Base-by-base conservation (phyloP, 2,797 vertebrate genomes). In the Amphiprion clarkii region DNA sequence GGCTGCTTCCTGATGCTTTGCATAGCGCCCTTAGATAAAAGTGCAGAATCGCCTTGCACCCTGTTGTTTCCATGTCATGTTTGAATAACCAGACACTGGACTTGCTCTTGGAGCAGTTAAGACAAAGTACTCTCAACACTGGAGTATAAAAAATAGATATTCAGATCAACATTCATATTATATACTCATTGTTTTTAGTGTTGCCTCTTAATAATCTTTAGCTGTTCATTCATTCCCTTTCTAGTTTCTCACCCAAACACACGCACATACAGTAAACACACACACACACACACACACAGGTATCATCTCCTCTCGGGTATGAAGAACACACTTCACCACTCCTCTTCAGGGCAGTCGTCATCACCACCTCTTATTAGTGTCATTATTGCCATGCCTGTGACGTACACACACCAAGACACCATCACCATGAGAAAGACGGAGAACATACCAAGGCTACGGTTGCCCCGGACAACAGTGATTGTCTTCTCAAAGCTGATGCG, bases 401-500 rank as follows among this genome's bases (percentile, higher is more conserved):
- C 44, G 86, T 92, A 95, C 74, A 94, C 91, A 91, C 89, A 94
- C 88, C 94, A 90, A 85, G 92, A 94, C 66, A 92, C 53, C 86
- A 93, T 77, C 76, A 87, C 78, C 88, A 92, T 85, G 82, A 94
- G 89, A 90, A 94, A 92, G 86, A 93, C 69, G 73, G 85, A 91
- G 82, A 94, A 95, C 95, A 94, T 96, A 99, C 98, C 98, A 92
- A 99, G 94, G 92, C 97, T 98, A 93, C 96, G 96, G 95, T 96
- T 98, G 94, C 97, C 98, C 95, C 97, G 97, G 93, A 95, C 96
- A 93, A 99, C 95, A 87, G 91, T 95, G 89, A 99, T 96, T 79
- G 95, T 98, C 93, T 93, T 97, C 93, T 97, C 96, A 85, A 96
- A 96, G 57, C 87, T 85, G 81, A 89, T 96, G 85, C 83, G 91